Base-by-base conservation (phyloP, 2,888 invertebrate genomes). In the Axea sp. region DNA sequence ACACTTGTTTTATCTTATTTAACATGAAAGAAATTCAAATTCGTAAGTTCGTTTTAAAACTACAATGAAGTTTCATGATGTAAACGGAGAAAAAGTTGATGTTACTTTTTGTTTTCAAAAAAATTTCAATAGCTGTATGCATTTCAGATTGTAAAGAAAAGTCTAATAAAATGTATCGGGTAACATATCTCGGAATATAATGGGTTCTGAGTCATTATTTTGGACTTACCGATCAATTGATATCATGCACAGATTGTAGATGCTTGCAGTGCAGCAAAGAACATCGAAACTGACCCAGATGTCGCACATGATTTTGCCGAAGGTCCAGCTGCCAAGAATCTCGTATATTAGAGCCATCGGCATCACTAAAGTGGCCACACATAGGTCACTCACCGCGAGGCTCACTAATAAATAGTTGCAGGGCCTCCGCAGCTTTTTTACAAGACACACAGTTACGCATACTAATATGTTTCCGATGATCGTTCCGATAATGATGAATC, bases 241-340 rank as follows among this genome's bases (percentile, higher is more conserved):
- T 87, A 99, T 98, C 91, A 98, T 98, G 88, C 98, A 98, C 76
- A 99, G 91, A 89, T 99, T 99, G 45, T 99, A 90, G 81, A 99
- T 99, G 81, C 98, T 98, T n/a, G 99, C 98, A 11, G 99, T 97
- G 86, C 97, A 98, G 80, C 98, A 97, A 81, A 98, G 92, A 24
- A 99, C 97, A 88, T 99, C 99, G 86, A 97, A 96, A 55, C 96
- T 96, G 69, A 97, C 97, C 98, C 98, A 99, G 75, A 97, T 91
- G 86, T 97, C 96, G 88, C 98, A 98, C 83, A 97, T 93, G 73
- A 94, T 91, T 14, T 93, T 92, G 47, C 98, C 98, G 83, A 99
- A 97, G 79, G 94, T 93, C 99, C 99, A 99, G 80, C 93, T 92
- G 69, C 96, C 97, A 81, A 96, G 91, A 72, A 98, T 92, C 88